Evolutionary conservation across 64 coral and sea anemone species (phyloP).

Genomic region (Actinia equina): DNA sequence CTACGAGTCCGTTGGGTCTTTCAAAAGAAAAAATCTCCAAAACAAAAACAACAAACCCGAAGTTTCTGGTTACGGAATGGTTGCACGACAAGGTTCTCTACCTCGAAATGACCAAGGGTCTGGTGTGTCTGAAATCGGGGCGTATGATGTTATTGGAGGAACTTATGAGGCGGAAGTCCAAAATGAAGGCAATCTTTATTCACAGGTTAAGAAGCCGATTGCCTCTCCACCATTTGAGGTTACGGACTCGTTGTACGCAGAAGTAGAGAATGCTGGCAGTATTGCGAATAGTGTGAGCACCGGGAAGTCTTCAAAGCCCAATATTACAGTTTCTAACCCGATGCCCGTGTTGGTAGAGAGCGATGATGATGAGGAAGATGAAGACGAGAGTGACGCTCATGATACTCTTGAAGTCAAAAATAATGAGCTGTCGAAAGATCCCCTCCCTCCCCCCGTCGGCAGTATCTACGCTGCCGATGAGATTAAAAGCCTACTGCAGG

Average conservation of each 20-base stretch:
- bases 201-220: neutral
- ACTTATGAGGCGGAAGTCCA: neutral
- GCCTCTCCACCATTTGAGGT: neutral
- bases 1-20: neutral
- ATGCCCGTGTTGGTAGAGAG: conserved; percentile 13
- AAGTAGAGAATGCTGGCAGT: neutral
- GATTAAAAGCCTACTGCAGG: neutral
- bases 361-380: conserved; percentile 10
- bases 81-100: neutral
- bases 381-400: neutral
- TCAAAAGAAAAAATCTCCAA: neutral
- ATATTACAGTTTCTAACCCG: neutral
- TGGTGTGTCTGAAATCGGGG: neutral
- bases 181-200: neutral
- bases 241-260: neutral
- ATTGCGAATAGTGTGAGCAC: neutral
- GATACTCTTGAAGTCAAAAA: neutral
- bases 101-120: neutral
- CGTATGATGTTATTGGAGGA: neutral
- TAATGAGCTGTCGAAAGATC: neutral
- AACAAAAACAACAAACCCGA: neutral
- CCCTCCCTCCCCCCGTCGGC: conserved; percentile 9
- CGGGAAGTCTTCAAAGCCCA: neutral
- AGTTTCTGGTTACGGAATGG: neutral
- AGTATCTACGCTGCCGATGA: conserved; percentile 7